phyloP scores from a whole-genome alignment of 2,888 invertebrate species.

The Clanis bilineata region DNA sequence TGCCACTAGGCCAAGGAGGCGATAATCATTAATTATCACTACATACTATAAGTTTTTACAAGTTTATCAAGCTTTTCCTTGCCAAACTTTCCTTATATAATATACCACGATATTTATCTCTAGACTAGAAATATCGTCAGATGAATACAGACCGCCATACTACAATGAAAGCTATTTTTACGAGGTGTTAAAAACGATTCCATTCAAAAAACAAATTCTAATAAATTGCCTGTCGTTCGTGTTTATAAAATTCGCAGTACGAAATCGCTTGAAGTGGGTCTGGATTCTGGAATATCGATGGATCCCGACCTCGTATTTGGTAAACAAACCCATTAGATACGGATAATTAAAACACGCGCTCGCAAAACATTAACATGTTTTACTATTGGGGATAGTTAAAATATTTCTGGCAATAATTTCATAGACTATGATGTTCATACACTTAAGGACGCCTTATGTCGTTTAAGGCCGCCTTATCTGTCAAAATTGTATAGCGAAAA shows the following conservation, averaged over 20 bases:
- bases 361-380: background rate
- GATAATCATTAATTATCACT: too few relatives aligned
- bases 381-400: background rate
- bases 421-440: background rate
- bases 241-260: background rate
- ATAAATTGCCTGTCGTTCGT: background rate
- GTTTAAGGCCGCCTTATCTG: too few relatives aligned
- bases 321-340: slow-evolving; percentile 7
- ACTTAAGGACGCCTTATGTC: too few relatives aligned
- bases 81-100: too few relatives aligned
- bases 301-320: background rate
- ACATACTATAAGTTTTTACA: too few relatives aligned
- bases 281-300: background rate
- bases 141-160: too few relatives aligned
- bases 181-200: background rate
- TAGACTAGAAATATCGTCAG: too few relatives aligned
- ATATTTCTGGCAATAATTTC: background rate
- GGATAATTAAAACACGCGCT: background rate
- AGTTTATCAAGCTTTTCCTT: too few relatives aligned
- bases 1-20: too few relatives aligned
- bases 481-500: too few relatives aligned
- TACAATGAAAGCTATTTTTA: background rate
- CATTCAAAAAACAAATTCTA: background rate
- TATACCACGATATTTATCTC: too few relatives aligned
- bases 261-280: background rate